Evolutionary conservation across 2,797 vertebrate species (phyloP).

Genomic region (Notoglanidium macrostoma): DNA sequence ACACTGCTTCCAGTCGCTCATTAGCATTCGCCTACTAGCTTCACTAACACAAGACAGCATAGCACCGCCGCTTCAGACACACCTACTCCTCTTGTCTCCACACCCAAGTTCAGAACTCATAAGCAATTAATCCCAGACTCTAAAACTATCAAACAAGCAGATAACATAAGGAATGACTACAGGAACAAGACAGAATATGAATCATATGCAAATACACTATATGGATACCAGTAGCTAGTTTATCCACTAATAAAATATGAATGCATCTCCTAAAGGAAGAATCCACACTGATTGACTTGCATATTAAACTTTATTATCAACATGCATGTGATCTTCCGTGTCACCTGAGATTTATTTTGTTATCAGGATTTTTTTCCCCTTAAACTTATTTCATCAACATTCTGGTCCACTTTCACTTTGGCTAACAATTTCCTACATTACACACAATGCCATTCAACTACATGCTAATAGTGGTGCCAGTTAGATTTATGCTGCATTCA

Average conservation of each 20-base stretch:
- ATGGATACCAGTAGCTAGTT: not conserved
- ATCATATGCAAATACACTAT: not conserved
- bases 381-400: not conserved
- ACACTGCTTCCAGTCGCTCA: slow-evolving; percentile 47
- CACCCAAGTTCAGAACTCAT: not conserved
- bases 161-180: not conserved
- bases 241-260: not conserved
- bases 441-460: not conserved
- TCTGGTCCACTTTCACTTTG: not conserved
- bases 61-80: slow-evolving; percentile 9
- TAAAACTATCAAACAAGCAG: slow-evolving; percentile 21
- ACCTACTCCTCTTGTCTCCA: slow-evolving; percentile 19
- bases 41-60: slow-evolving; percentile 29
- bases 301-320: not conserved
- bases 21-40: slow-evolving; percentile 53
- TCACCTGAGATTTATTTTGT: not conserved
- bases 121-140: slow-evolving; percentile 28
- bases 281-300: not conserved
- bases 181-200: not conserved
- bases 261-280: not conserved
- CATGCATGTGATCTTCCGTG: not conserved
- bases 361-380: not conserved
- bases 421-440: not conserved
- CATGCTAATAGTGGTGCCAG: not conserved
- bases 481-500: not conserved